Evolutionary conservation across 2,113 vertebrate species (phyloP).

Genomic region (Gobiocypris rarus): DNA sequence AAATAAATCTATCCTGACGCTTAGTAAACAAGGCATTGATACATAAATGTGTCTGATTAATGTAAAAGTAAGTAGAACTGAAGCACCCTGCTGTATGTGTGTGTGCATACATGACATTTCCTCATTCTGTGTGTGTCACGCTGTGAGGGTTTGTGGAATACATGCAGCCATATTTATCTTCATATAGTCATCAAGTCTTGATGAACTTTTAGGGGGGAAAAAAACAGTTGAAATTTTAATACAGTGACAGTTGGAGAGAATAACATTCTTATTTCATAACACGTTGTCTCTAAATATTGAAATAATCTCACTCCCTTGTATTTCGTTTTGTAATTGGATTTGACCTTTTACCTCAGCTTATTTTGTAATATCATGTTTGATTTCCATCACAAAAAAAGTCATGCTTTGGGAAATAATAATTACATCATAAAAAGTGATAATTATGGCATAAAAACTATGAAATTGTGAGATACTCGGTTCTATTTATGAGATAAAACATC

Average conservation of each 20-base stretch:
- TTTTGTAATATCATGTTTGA: background rate
- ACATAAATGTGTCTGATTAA: slow-evolving; percentile 49
- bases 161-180: slow-evolving; percentile 18
- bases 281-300: background rate
- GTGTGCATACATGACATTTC: slow-evolving; percentile 13
- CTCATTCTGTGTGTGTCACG: slow-evolving; percentile 1
- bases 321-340: background rate
- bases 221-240: background rate
- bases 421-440: no score
- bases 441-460: no score
- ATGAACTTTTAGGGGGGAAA: background rate
- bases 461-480: no score
- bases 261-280: background rate
- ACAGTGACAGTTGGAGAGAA: background rate
- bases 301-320: background rate
- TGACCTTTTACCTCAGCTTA: background rate
- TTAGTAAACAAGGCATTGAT: slow-evolving; percentile 65
- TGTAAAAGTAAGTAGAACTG: slow-evolving; percentile 35
- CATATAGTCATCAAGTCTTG: background rate
- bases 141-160: slow-evolving; percentile 28
- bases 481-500: no score
- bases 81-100: slow-evolving; percentile 29
- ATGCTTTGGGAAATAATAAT: no score
- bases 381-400: no score
- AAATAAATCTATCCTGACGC: slow-evolving; percentile 66